Evolutionary conservation across 2,797 vertebrate species (phyloP).

Genomic region (Poliocrania exsul): DNA sequence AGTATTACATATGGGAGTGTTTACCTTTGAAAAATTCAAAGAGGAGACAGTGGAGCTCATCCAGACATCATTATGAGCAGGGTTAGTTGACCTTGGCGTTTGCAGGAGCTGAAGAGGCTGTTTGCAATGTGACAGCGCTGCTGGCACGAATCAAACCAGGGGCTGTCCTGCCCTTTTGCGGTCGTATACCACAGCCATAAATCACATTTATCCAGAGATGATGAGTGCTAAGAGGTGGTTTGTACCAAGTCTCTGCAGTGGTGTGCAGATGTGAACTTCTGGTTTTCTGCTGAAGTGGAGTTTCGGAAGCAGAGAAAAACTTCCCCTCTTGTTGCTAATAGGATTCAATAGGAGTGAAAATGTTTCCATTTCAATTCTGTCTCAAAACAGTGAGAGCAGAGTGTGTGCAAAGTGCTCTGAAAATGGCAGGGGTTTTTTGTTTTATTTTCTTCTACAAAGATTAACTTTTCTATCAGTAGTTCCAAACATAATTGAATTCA

Average conservation of each 20-base stretch:
- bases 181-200: not conserved
- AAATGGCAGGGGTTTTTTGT: rapidly evolving
- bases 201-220: not conserved
- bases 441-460: not conserved
- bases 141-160: slow-evolving; percentile 12
- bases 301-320: not conserved
- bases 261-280: not conserved
- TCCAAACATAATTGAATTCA: not conserved
- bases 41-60: slow-evolving; percentile 17
- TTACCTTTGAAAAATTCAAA: slow-evolving; percentile 36
- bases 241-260: not conserved
- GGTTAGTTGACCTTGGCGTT: slow-evolving; percentile 29
- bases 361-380: not conserved
- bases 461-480: not conserved
- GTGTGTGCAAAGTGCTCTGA: not conserved
- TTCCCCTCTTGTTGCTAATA: not conserved
- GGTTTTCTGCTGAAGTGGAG: not conserved
- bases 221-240: not conserved
- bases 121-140: not conserved
- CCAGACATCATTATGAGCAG: not conserved
- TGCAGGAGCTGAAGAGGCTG: not conserved
- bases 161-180: slow-evolving; percentile 19
- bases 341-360: not conserved
- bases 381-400: not conserved
- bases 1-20: slow-evolving; percentile 21